Evolutionary conservation across 2,888 invertebrate species (phyloP), one percentile per base, ranked within the genome.

Genomic region (Euproctis similis): DNA sequence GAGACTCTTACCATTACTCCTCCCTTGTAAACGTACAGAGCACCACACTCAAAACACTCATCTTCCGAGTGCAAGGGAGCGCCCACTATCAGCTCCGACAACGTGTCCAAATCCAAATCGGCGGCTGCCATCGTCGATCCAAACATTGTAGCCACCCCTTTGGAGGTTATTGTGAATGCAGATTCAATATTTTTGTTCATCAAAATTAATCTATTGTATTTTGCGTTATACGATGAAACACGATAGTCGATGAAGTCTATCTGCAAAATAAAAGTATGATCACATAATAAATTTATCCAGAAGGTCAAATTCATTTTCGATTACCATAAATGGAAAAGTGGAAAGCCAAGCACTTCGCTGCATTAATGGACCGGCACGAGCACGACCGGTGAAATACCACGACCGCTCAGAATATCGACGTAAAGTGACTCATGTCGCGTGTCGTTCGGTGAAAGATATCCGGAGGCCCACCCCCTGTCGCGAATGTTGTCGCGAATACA

Each of bases 31-130:
- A 48, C 24, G 16, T 50, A 30, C 10, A 48, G 8, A 8, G 48
- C 46, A 1, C 48, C 48, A n/a, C 51, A 46, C 4, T 48, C 48
- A 1, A 30, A 23, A 7, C 31, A 36, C 1, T 40, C 36, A 1
- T 46, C 32, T 0, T 36, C 39, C 11, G 43, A 29, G 4, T 32
- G 17, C 10, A 36, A 16, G 3, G 48, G 51, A 1, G 43, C 48
- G 4, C 34, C 46, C 5, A 40, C 38, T 18, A 48, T n/a, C 1
- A 48, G 27, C 8, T 48, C 48, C 1, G 34, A 33, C 0, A 13
- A 8, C 4, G 25, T 32, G 29, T 48, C 48, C n/a, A 31, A 18
- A 24, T 35, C 37, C 12, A 48, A 30, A 5, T 48, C 44, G 0
- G 26, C 30, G 8, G 51, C 33, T 3, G 20, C 28, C 16, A 48